Conservation (phyloP, 1,140 invertebrate genomes). For the Sycophila sp. region DNA sequence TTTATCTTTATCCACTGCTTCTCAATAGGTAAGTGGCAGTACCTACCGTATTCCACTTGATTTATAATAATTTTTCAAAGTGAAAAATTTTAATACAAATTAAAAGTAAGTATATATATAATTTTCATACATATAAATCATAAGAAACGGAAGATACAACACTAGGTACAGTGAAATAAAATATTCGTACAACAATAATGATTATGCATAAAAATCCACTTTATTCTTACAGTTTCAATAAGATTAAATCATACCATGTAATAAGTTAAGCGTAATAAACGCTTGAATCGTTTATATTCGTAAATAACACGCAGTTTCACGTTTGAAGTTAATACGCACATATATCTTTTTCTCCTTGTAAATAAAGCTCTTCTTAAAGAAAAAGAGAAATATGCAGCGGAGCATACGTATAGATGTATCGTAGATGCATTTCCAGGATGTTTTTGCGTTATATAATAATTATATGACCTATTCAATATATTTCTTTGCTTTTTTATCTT, state of each 20-base stretch:
- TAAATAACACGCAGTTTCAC: neutral
- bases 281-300: neutral
- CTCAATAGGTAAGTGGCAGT: too few relatives aligned
- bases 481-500: slow-evolving; percentile 18
- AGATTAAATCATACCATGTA: neutral
- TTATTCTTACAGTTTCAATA: neutral
- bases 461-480: neutral
- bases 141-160: too few relatives aligned
- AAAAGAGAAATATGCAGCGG: neutral
- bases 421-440: neutral
- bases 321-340: neutral
- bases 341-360: neutral
- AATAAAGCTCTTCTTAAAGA: neutral
- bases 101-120: too few relatives aligned
- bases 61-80: too few relatives aligned
- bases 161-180: too few relatives aligned
- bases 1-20: too few relatives aligned
- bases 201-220: slow-evolving; percentile 7
- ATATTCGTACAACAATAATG: too few relatives aligned
- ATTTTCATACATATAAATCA: too few relatives aligned
- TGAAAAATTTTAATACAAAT: too few relatives aligned
- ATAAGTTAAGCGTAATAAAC: neutral
- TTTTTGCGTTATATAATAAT: neutral
- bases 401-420: neutral
- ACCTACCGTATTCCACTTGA: too few relatives aligned